Base-by-base conservation (phyloP, 2,797 vertebrate genomes). In the Notolepis coatsorum region DNA sequence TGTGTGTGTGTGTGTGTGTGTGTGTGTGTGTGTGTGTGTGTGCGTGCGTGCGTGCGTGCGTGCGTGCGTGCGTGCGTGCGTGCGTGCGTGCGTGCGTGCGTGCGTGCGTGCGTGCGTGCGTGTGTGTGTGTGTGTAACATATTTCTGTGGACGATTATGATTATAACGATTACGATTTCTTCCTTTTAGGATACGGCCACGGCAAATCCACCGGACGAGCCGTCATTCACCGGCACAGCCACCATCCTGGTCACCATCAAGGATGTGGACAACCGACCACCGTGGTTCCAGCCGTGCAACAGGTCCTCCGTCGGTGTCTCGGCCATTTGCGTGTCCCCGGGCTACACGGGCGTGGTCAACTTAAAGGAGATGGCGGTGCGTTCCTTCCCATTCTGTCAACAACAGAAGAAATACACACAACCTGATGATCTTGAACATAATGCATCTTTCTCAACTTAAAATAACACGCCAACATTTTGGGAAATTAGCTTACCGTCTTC, bases 201-300 rank as follows among this genome's bases (percentile, higher is more conserved):
- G 1, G 0, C 2, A 7, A 0, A 3, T 2, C 0, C 59, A 13
- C 2, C 0, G 0, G 0, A 0, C 0, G 1, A 0, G 1, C 15
- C 8, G 0, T 21, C 65, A 0, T 54, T 46, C 59, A 88, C 39
- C 0, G 61, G 68, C 61, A 68, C 53, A 28, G 48, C 91, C 66
- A 89, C 78, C 37, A 71, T 94, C 39, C 12, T 12, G 1, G 60
- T 93, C 65, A 82, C 15, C 23, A 83, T 94, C 24, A 0, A 1
- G 0, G 93, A 94, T 20, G 57, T 10, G 0, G 92, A 94, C 75
- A 93, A 93, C 79, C 84, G 92, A 4, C 90, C 91, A 0, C 93
- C 93, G 0, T 93, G 92, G 92, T 93, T 93, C 49, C 71, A 88
- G 62, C 93, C 92, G 10, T 93, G 92, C 48, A 57, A 0, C 0